Percentiles rank a stretch among this genome's conserved stretches.
These are phyloP conservation scores for Sesamia nonagrioides DNA, from an alignment of 1,140 invertebrate species.

Conservation along the genomic window DNA sequence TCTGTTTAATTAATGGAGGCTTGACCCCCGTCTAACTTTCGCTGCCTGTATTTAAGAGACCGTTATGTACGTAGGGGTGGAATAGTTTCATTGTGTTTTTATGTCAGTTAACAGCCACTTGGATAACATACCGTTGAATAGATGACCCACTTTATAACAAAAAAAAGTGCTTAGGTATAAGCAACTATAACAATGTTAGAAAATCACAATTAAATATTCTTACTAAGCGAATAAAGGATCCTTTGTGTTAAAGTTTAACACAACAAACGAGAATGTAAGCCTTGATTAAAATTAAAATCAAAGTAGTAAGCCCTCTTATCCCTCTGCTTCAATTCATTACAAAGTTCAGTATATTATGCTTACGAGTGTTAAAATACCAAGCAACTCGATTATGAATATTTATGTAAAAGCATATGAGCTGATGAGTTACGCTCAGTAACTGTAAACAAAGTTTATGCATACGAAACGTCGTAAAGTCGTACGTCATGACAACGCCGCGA, in stretches of 20 bases:
- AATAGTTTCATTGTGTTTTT: conserved; percentile 51
- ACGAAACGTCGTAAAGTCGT: conserved; percentile 54
- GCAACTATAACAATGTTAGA: not conserved
- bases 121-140: not conserved
- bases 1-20: conserved; percentile 65
- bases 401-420: conserved; percentile 33
- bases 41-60: conserved; percentile 50
- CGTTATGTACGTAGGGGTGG: conserved; percentile 35
- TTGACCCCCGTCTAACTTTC: conserved; percentile 62
- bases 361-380: conserved; percentile 6
- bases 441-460: conserved; percentile 49
- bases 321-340: not conserved
- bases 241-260: not conserved
- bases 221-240: not conserved
- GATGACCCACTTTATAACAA: not conserved
- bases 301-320: not conserved
- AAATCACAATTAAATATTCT: not conserved
- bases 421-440: conserved; percentile 33
- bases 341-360: conserved; percentile 10
- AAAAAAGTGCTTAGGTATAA: no score
- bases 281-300: not conserved
- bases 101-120: conserved; percentile 10
- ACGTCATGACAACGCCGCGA: conserved; percentile 51
- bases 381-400: conserved; percentile 38
- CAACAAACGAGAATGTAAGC: not conserved